Evolutionary conservation across 1,140 invertebrate genomes (phyloP).

Genomic region (Hyphantria cunea): DNA sequence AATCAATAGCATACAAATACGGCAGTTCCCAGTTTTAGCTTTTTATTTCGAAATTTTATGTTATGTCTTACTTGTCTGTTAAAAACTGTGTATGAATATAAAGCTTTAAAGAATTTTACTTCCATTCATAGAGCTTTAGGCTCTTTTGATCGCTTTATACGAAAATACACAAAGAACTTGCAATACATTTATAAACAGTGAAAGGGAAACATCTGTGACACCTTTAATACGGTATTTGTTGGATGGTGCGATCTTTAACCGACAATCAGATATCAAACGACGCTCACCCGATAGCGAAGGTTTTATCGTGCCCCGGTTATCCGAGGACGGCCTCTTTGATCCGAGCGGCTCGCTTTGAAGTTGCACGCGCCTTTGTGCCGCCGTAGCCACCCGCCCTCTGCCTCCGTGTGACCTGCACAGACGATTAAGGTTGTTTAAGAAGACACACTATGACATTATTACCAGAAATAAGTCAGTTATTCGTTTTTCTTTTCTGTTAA

Average conservation of each 20-base stretch:
- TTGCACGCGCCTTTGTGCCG: constrained; percentile 43
- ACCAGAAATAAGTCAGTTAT: too few species aligned
- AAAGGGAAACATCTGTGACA: constrained; percentile 42
- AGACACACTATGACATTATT: constrained; percentile 45
- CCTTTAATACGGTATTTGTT: constrained; percentile 45
- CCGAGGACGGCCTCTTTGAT: constrained; percentile 57
- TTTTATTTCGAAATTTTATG: too few species aligned
- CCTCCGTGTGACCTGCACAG: constrained; percentile 49
- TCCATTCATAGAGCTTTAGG: constrained; percentile 15
- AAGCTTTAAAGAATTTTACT: constrained; percentile 6
- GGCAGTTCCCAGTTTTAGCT: too few species aligned
- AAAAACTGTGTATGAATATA: too few species aligned
- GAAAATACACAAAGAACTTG: constrained; percentile 30
- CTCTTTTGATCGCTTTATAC: constrained; percentile 30
- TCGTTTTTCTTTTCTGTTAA: too few species aligned
- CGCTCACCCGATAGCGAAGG: constrained; percentile 43
- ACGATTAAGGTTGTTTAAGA: constrained; percentile 49
- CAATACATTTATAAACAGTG: too few species aligned
- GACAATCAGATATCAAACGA: constrained; percentile 71
- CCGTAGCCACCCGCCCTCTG: constrained; percentile 18
- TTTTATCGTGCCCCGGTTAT: constrained; percentile 57
- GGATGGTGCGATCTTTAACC: constrained; percentile 51
- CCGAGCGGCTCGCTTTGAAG: constrained; percentile 53
- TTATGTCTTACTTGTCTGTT: too few species aligned
- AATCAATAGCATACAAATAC: too few species aligned